Conservation (phyloP, 2,113 vertebrate genomes). For the Isurus oxyrinchus region DNA sequence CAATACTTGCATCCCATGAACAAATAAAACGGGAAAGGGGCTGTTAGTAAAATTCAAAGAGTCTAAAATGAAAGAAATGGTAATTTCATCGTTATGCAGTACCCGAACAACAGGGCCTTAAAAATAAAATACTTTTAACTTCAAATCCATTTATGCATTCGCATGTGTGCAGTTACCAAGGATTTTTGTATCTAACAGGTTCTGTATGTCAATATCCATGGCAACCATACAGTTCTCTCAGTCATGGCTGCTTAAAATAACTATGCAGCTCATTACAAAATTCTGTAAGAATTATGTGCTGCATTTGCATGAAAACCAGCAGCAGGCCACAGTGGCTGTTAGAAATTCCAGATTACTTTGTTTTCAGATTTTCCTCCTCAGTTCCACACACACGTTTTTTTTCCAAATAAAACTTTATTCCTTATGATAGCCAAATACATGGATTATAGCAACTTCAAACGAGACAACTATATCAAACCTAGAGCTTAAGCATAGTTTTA, state of each 20-base stretch:
- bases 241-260: conserved; percentile 5
- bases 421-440: conserved; percentile 71
- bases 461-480: conserved; percentile 61
- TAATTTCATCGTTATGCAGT: neutral
- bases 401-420: conserved; percentile 70
- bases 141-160: neutral
- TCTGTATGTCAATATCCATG: conserved; percentile 10
- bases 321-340: neutral
- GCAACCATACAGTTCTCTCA: neutral
- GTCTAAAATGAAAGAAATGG: neutral
- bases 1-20: neutral
- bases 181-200: neutral
- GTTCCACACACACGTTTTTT: conserved; percentile 5
- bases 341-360: neutral
- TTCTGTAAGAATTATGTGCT: neutral
- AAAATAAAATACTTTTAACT: neutral
- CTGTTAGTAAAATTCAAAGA: neutral
- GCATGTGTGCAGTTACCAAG: neutral
- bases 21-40: neutral
- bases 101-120: neutral
- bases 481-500: conserved; percentile 62
- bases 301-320: neutral
- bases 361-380: neutral
- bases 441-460: conserved; percentile 69
- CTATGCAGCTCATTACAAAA: neutral